phyloP scores from a whole-genome alignment of 1,140 invertebrate species.

The Diachasma alloeum region DNA sequence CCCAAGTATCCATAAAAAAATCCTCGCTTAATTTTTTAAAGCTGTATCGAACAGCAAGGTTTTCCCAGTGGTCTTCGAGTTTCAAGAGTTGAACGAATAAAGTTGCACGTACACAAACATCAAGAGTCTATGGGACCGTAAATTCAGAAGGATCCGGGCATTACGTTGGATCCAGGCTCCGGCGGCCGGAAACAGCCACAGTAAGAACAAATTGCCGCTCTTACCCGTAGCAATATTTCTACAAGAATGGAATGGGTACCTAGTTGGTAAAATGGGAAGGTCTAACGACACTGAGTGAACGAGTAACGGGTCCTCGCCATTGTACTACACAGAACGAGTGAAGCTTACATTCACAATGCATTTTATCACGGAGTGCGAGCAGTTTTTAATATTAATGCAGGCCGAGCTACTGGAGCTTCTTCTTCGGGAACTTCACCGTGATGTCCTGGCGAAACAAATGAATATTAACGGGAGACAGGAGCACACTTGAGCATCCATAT shows the following conservation, averaged over 20 bases:
- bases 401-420: no score
- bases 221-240: constrained; percentile 23
- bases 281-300: constrained; percentile 21
- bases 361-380: background rate
- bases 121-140: constrained; percentile 29
- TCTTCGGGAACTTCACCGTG: no score
- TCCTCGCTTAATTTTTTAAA: background rate
- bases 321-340: background rate
- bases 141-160: constrained; percentile 33
- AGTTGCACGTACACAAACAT: constrained; percentile 9
- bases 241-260: constrained; percentile 15
- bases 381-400: no score
- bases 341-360: background rate
- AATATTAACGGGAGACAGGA: no score
- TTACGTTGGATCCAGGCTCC: constrained; percentile 30
- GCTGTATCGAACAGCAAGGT: background rate
- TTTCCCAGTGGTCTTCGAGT: background rate
- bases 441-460: no score
- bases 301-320: background rate
- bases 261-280: background rate
- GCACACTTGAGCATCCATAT: no score
- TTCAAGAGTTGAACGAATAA: background rate
- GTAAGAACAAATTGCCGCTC: constrained; percentile 35
- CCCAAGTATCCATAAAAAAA: background rate
- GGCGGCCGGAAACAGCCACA: constrained; percentile 29